Conservation (phyloP, 2,888 invertebrate genomes). For the Pterostichus madidus region DNA sequence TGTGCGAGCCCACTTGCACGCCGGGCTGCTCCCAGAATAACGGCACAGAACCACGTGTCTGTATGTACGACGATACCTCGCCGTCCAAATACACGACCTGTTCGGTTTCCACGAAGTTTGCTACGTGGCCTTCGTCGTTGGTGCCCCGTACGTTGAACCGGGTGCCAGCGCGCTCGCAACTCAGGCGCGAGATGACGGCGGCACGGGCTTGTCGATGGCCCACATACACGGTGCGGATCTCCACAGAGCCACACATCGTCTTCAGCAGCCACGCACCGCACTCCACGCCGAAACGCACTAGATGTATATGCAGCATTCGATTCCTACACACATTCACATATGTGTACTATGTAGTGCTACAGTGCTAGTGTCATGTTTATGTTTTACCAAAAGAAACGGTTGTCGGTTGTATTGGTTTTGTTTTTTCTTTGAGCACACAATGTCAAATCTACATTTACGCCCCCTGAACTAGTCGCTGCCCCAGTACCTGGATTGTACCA, state of each 20-base stretch:
- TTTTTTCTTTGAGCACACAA: conserved; percentile 94
- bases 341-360: not conserved
- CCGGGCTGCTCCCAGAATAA: conserved; percentile 99
- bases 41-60: conserved; percentile 97
- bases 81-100: conserved; percentile 97
- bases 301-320: conserved; percentile 95
- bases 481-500: conserved; percentile 81
- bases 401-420: conserved; percentile 90
- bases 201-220: conserved; percentile 96
- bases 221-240: conserved; percentile 98
- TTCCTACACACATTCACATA: conserved; percentile 82
- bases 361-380: conserved; percentile 16
- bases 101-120: conserved; percentile 99
- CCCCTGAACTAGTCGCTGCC: conserved; percentile 73
- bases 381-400: conserved; percentile 96
- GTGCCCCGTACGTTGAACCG: conserved; percentile 98
- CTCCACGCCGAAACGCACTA: conserved; percentile 94
- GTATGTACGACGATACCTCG: conserved; percentile 92
- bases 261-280: conserved; percentile 95
- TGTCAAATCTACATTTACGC: conserved; percentile 90
- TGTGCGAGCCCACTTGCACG: conserved; percentile 98
- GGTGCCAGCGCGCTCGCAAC: conserved; percentile 98
- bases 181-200: conserved; percentile 96
- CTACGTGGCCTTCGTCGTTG: conserved; percentile 99
- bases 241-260: conserved; percentile 98